Conservation (phyloP, 1,140 invertebrate species). For the Polypedilum vanderplanki region DNA sequence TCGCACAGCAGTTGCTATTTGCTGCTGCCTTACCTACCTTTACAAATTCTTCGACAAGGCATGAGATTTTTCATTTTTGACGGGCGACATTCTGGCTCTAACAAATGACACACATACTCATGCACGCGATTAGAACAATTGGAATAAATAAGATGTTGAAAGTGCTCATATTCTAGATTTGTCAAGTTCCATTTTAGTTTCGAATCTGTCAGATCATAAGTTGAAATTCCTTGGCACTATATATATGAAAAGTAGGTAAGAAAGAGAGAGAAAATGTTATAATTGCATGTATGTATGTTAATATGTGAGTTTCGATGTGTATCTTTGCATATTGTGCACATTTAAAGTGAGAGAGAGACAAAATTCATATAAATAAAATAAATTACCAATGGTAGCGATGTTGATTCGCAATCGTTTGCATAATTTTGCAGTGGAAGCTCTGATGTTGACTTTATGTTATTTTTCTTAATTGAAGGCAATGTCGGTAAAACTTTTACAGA, state of each 20-base stretch:
- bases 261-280: conserved; percentile 6
- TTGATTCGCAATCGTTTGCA: conserved; percentile 41
- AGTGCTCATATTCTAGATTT: conserved; percentile 36
- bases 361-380: neutral
- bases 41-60: conserved; percentile 58
- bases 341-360: neutral
- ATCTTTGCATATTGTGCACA: no score
- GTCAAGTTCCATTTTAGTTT: conserved; percentile 33
- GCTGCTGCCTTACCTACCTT: conserved; percentile 45
- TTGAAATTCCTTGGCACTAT: conserved; percentile 52
- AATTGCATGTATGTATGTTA: conserved; percentile 18
- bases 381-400: conserved; percentile 36
- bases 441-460: conserved; percentile 44
- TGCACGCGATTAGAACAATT: conserved; percentile 54
- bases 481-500: conserved; percentile 47
- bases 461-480: conserved; percentile 44
- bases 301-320: neutral
- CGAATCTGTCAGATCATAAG: conserved; percentile 54
- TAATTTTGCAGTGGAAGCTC: conserved; percentile 32
- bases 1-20: neutral
- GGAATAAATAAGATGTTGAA: conserved; percentile 48
- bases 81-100: conserved; percentile 59
- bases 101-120: conserved; percentile 52
- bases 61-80: conserved; percentile 49
- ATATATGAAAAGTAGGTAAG: neutral